Evolutionary conservation across 2,888 invertebrate genomes (phyloP).

Genomic region (Agriotes lineatus): DNA sequence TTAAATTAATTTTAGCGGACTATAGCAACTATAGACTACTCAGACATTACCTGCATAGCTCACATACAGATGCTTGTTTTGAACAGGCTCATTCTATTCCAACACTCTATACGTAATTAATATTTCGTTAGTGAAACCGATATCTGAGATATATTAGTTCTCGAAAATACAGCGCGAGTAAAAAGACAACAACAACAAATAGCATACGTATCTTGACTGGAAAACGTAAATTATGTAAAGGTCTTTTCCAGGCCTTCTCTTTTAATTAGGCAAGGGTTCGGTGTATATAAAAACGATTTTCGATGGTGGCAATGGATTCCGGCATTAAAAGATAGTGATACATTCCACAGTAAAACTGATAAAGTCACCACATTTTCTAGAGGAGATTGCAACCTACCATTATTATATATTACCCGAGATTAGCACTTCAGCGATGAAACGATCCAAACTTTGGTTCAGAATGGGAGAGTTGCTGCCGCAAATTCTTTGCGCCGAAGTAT

Average conservation of each 20-base stretch:
- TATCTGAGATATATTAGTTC: too few species aligned
- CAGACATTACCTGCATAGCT: too few species aligned
- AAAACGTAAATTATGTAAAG: neutral
- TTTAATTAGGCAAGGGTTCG: neutral
- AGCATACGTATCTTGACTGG: too few species aligned
- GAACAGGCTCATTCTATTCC: too few species aligned
- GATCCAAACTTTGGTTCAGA: constrained; percentile 4
- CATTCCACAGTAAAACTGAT: neutral
- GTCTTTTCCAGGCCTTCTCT: neutral
- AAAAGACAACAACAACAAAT: neutral
- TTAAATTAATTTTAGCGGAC: too few species aligned
- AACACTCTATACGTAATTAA: too few species aligned
- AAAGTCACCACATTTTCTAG: neutral
- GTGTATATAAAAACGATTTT: neutral
- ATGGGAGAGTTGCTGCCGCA: neutral
- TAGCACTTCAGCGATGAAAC: constrained; percentile 13
- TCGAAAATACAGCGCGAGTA: neutral
- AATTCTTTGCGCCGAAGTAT: neutral
- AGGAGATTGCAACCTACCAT: constrained; percentile 1
- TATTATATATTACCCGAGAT: constrained; percentile 12
- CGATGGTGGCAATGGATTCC: neutral
- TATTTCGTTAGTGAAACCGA: too few species aligned
- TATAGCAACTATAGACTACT: too few species aligned
- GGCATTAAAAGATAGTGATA: neutral
- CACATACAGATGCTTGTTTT: too few species aligned